Evolutionary conservation across 2,113 vertebrate species (phyloP).

Genomic region (Turnix velox): DNA sequence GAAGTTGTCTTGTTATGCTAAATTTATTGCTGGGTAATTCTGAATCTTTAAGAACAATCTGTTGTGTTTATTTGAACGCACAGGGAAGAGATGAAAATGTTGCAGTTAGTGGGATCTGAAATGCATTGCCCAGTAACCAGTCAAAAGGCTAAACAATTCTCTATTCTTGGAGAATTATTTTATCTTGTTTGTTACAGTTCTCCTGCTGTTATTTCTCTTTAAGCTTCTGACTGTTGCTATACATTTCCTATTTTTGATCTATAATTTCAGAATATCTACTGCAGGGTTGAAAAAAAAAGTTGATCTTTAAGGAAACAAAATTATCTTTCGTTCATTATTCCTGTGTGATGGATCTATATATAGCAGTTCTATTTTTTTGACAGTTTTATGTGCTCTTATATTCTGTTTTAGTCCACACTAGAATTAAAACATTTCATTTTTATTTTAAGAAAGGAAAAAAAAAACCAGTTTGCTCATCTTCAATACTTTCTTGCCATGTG

Average conservation of each 20-base stretch:
- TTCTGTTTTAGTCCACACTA: background rate
- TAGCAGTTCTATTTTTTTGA: constrained; percentile 13
- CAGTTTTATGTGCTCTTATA: background rate
- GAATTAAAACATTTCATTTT: background rate
- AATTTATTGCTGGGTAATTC: background rate
- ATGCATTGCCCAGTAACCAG: background rate
- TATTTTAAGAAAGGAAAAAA: background rate
- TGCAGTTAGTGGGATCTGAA: background rate
- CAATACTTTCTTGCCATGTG: background rate
- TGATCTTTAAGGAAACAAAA: background rate
- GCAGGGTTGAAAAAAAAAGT: background rate
- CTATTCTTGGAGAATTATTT: background rate
- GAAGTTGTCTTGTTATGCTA: background rate
- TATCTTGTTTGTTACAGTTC: background rate
- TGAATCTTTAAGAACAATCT: background rate
- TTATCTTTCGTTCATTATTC: constrained; percentile 24
- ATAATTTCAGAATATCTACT: background rate
- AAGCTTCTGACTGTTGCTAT: background rate
- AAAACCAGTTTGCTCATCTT: background rate
- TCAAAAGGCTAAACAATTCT: background rate
- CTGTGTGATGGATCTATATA: background rate
- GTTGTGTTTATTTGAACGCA: constrained; percentile 35
- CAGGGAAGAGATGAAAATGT: background rate
- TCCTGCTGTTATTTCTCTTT: background rate
- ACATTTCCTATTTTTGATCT: background rate